phyloP scores from a whole-genome alignment of 1,140 invertebrate species.

The Aphidius ervi region DNA sequence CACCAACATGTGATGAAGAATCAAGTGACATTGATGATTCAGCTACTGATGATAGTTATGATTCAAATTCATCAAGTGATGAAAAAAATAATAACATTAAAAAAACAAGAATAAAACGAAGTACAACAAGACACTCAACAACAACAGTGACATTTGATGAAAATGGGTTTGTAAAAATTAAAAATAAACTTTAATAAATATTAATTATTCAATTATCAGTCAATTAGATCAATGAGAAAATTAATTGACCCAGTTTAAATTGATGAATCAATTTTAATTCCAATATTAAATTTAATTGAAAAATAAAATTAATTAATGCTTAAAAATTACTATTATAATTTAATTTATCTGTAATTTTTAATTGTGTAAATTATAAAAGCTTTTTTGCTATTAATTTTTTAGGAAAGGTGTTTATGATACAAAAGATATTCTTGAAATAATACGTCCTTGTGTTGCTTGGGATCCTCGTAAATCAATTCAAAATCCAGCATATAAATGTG shows the following conservation, averaged over 20 bases:
- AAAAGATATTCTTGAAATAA: constrained; percentile 14
- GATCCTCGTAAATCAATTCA: constrained; percentile 32
- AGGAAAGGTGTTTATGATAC: constrained; percentile 9
- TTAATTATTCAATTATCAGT: not conserved
- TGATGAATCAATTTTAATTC: no score
- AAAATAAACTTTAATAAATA: not conserved
- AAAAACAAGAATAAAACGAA: constrained; percentile 26
- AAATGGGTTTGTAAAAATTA: constrained; percentile 30
- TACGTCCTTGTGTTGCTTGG: constrained; percentile 33
- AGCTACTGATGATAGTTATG: constrained; percentile 45
- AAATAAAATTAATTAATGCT: no score
- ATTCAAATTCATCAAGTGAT: constrained; percentile 35
- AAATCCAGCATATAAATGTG: constrained; percentile 37
- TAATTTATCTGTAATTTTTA: no score
- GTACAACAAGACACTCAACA: constrained; percentile 27
- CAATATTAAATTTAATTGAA: no score
- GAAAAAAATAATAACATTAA: constrained; percentile 21
- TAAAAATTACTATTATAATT: no score
- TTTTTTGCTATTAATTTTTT: no score
- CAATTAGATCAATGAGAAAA: not conserved
- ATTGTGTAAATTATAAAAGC: no score
- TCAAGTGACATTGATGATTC: constrained; percentile 48
- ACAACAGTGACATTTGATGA: constrained; percentile 33
- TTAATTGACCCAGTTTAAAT: constrained; percentile 1
- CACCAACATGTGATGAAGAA: constrained; percentile 46